These are phyloP conservation scores for Zelleria hepariella DNA, from an alignment of 2,888 invertebrate species.

Conservation along the genomic window DNA sequence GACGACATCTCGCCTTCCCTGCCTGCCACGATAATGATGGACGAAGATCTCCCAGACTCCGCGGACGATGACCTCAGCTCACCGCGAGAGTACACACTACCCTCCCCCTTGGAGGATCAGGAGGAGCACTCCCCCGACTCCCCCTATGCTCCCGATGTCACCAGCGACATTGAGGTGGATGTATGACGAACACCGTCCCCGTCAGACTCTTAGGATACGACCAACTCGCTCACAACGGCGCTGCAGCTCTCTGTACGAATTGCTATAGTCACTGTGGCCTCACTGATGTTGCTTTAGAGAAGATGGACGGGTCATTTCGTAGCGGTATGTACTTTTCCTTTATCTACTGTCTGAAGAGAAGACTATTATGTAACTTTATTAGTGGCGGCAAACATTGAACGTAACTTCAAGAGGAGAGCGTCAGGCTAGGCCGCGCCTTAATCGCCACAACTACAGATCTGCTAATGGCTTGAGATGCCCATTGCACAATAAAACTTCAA, in stretches of 20 bases:
- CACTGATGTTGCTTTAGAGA: background rate
- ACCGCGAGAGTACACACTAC: conserved; percentile 41
- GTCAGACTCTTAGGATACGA: conserved; percentile 36
- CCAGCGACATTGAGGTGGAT: conserved; percentile 59
- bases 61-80: conserved; percentile 52
- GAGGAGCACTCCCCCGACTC: conserved; percentile 39
- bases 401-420: too few species aligned
- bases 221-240: conserved; percentile 14
- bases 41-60: conserved; percentile 48
- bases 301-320: background rate
- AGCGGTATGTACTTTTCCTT: background rate
- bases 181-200: conserved; percentile 55
- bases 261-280: background rate
- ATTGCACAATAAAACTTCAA: too few species aligned
- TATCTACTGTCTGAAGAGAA: too few species aligned
- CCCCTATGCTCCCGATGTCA: conserved; percentile 33
- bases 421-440: too few species aligned
- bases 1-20: conserved; percentile 61
- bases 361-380: too few species aligned
- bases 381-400: too few species aligned
- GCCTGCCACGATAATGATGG: conserved; percentile 69
- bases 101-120: conserved; percentile 26
- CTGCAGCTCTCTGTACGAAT: background rate
- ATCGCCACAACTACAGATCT: too few species aligned
- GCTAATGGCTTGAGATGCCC: too few species aligned